Evolutionary conservation across 2,888 invertebrate genomes (phyloP).

Genomic region (Heliconius cydno): DNA sequence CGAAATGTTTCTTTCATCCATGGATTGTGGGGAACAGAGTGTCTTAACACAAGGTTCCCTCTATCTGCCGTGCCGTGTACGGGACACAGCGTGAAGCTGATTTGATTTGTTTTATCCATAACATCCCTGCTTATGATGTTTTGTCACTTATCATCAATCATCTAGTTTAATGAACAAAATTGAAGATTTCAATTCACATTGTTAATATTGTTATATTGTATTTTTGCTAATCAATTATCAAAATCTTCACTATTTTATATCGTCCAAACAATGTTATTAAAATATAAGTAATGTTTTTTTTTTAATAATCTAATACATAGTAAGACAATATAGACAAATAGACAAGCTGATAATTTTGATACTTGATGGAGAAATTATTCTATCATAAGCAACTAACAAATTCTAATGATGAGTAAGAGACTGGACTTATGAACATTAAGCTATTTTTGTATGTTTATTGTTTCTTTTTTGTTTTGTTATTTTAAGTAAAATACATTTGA

Average conservation of each 20-base stretch:
- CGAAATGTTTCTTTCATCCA: background rate
- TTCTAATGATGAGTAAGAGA: conserved; percentile 1
- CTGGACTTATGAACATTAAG: conserved; percentile 5
- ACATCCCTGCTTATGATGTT: background rate
- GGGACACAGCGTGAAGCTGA: no score
- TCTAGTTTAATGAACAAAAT: background rate
- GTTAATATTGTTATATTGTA: background rate
- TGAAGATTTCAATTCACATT: background rate
- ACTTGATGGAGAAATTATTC: conserved; percentile 19
- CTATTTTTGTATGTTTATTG: conserved; percentile 21
- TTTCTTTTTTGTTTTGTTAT: background rate
- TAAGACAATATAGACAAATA: background rate
- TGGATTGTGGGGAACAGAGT: no score
- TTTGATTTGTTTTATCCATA: background rate
- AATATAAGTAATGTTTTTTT: background rate
- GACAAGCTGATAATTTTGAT: conserved; percentile 23
- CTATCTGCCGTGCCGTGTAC: no score
- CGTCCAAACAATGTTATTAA: conserved; percentile 3
- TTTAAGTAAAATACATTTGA: conserved; percentile 31
- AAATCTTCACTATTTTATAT: background rate
- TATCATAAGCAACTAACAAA: background rate
- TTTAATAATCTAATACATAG: background rate
- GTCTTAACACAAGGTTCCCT: no score
- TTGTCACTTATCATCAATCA: background rate
- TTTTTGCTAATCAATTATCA: background rate